Base-by-base conservation (phyloP, 2,113 vertebrate genomes). In the Empidonax alnorum region DNA sequence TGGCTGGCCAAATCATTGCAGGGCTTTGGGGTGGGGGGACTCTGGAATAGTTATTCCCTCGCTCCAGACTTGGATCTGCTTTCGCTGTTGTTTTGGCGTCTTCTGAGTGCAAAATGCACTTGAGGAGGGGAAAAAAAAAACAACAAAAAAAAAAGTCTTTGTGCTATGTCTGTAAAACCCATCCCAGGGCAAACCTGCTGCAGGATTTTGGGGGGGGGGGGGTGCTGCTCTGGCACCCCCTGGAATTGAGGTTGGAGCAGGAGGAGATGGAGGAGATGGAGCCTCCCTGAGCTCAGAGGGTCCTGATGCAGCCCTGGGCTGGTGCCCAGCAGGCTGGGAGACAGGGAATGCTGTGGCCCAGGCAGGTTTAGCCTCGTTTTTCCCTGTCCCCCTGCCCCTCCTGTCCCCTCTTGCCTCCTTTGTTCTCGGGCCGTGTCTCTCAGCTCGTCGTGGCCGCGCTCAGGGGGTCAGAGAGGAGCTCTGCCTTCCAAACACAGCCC, bases 1-100 rank as follows among this genome's bases (percentile, higher is more conserved):
- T 4, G 41, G 24, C 47, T 11, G 23, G 8, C 55, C 53, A 2
- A 19, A 56, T 3, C 47, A 0, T 6, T 0, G 58, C 0, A 0
- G 81, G 62, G 74, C 56, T n/a, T 6, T 0, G 2, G 23, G 35
- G 35, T 35, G 31, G 72, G 1, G 39, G 39, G 39, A 41, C 30
- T 83, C 72, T 65, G 90, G 83, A 85, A 55, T 17, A 6, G 63
- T 68, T 52, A 47, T 87, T 84, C 39, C 77, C 11, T 31, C 74
- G 12, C 31, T 35, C 61, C 0, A 4, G 11, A 5, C 35, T 39
- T 1, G 3, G 47, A 33, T 16, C 25, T 18, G 7, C 8, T 47
- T n/a, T 37, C 18, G 53, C 50, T 61, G 69, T 28, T 61, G 41
- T 63, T 52, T 84, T 66, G 69, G 87, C 55, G 4, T 46, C 68